Percentiles rank a stretch among this genome's conserved stretches.
Conservation (phyloP, 2,797 vertebrate species). For the Acanthornis magna region DNA sequence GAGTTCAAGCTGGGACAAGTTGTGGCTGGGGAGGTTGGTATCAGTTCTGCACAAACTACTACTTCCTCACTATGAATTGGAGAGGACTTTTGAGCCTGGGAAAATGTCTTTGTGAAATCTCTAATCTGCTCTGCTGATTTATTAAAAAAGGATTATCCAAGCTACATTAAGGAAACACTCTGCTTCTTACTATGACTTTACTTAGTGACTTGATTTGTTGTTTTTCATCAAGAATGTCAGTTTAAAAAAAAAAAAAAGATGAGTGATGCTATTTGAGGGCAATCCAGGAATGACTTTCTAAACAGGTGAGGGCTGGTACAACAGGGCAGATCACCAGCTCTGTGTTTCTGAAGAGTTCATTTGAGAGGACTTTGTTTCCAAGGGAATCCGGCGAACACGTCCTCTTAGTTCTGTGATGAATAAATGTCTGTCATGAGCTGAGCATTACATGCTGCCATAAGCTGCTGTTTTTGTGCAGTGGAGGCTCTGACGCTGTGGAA, state of each 20-base stretch:
- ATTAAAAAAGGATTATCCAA: background rate
- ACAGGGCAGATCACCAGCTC: background rate
- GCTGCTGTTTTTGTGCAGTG: background rate
- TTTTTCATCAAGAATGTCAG: background rate
- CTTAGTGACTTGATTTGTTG: background rate
- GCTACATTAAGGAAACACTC: background rate
- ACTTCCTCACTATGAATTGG: background rate
- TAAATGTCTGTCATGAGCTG: conserved; percentile 25
- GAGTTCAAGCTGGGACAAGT: background rate
- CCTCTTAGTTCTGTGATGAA: background rate
- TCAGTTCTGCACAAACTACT: background rate
- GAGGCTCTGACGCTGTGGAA: conserved; percentile 14
- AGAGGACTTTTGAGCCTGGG: background rate
- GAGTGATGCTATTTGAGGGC: background rate
- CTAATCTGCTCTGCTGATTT: background rate
- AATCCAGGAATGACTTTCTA: background rate
- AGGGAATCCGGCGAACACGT: conserved; percentile 21
- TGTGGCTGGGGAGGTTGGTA: background rate
- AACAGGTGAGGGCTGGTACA: background rate
- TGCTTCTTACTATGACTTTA: background rate
- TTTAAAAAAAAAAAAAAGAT: background rate
- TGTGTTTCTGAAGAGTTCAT: background rate
- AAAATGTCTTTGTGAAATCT: background rate
- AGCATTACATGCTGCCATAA: background rate
- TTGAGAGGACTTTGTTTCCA: conserved; percentile 14